Evolutionary conservation across 2,888 invertebrate species (phyloP), one percentile per base, ranked within the genome.

Genomic region (Xanthorhoe designata): DNA sequence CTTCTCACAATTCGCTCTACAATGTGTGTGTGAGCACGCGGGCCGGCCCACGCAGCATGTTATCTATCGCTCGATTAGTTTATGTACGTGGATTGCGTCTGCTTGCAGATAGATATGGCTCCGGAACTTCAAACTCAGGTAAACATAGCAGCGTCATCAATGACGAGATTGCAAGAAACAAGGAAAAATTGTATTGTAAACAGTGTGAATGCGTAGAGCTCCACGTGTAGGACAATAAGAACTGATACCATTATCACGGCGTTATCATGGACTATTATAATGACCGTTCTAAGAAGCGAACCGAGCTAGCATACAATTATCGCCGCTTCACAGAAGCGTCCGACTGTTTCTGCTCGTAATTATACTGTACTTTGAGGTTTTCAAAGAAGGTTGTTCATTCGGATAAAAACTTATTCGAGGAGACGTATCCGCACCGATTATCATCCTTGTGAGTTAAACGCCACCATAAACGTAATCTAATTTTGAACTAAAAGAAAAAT

Each of bases 231-330:
- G 69, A 80, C 78, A 82, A 80, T 78, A 68, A 80, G 74, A 78
- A 77, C 80, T 86, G 88, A 89, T 88, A 90, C 75, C 76, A 85
- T 84, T 89, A 90, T 91, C 88, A 84, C 77, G 76, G 76, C 79
- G 81, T 86, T 92, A 92, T 91, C 91, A 85, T 75, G 72, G 69
- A 74, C 76, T 77, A 82, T 80, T 84, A 81, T 84, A 84, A 84
- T 82, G 72, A 76, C 72, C 76, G 79, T 91, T 90, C 90, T 80
- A 75, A 82, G 90, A 90, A 90, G 74, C 79, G 70, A 80, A 82
- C 75, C 79, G 78, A 81, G 77, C 79, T 69, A 77, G 80, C 78
- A 76, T 78, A 83, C 85, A 89, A 91, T 91, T 89, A 90, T 87
- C 82, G 81, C 71, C 64, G 81, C 77, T 91, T 91, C 90, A 85